Evolutionary conservation across 2,113 vertebrate species (phyloP).

Genomic region (Melanocharis versteri): DNA sequence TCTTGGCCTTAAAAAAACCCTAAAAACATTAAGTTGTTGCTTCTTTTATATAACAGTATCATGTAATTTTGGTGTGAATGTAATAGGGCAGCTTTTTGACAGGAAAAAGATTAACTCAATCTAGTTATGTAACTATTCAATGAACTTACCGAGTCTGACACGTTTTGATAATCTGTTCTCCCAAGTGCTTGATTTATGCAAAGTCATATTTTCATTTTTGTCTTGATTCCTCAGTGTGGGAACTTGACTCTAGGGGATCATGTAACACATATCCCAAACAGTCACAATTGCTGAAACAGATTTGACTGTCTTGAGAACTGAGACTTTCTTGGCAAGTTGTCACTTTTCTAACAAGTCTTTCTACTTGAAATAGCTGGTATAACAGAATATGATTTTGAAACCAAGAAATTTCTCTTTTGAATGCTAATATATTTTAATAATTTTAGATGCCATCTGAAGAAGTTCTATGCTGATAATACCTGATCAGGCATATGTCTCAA

Average conservation of each 20-base stretch:
- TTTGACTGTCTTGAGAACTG: conserved; percentile 19
- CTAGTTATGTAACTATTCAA: background rate
- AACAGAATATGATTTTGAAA: conserved; percentile 4
- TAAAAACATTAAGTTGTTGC: background rate
- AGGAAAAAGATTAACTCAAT: background rate
- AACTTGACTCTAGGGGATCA: background rate
- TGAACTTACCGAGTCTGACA: background rate
- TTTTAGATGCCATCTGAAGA: background rate
- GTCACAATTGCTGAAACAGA: background rate
- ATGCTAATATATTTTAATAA: background rate
- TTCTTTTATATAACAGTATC: background rate
- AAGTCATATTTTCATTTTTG: conserved; percentile 22
- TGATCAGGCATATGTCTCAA: background rate
- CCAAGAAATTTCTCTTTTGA: background rate
- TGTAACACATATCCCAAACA: background rate
- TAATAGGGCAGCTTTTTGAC: background rate
- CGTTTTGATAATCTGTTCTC: background rate
- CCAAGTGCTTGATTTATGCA: background rate
- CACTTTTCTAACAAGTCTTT: background rate
- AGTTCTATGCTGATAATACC: background rate
- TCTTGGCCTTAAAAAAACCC: background rate
- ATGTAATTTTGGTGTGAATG: background rate
- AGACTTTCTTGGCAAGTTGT: conserved; percentile 48
- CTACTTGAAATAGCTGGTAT: background rate
- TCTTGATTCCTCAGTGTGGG: background rate